Base-by-base conservation (phyloP, 2,888 invertebrate genomes). In the Beris chalybata region DNA sequence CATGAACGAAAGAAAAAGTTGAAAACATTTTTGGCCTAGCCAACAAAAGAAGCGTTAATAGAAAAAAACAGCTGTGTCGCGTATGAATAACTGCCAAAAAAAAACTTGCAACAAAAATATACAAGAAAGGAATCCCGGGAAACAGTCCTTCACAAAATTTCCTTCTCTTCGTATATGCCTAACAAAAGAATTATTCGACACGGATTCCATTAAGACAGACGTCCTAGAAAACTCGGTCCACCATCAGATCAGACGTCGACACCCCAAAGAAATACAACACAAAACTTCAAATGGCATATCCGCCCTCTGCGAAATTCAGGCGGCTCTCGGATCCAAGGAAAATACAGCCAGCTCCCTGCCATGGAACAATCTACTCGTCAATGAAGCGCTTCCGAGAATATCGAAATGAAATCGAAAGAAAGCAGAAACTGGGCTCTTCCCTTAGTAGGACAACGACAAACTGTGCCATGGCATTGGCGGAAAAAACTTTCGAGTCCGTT, bases 161-260 rank as follows among this genome's bases (percentile, higher is more conserved):
- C 15, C 15, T 12, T 43, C 12, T 29, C 44, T 56, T 22, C 44
- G 44, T 45, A 45, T 45, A 45, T 30, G 12, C 9, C 22, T 12
- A 4, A 45, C 58, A 58, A 29, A 45, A 29, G n/a, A 58, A 58
- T 58, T 58, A 45, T 58, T 58, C 44, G 58, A 58, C 43, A 58
- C 45, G 47, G 30, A 45, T 58, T 47, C 58, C 58, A 58, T 58
- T 58, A 58, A 58, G 58, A 12, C 30, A 30, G 58, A 45, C 29
- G 45, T 58, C 45, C 12, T 45, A 22, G 29, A 29, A 15, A 29
- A 30, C 45, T 54, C 31, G 29, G 58, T 45, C 30, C 47, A 30
- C 30, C 58, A 58, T 58, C 45, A 15, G 22, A 22, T 43, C 38
- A 38, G 9, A 38, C 38, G 38, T 38, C 38, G 38, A 38, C 38